phyloP scores from a whole-genome alignment of 2,113 vertebrate species.

The Verasper variegatus region DNA sequence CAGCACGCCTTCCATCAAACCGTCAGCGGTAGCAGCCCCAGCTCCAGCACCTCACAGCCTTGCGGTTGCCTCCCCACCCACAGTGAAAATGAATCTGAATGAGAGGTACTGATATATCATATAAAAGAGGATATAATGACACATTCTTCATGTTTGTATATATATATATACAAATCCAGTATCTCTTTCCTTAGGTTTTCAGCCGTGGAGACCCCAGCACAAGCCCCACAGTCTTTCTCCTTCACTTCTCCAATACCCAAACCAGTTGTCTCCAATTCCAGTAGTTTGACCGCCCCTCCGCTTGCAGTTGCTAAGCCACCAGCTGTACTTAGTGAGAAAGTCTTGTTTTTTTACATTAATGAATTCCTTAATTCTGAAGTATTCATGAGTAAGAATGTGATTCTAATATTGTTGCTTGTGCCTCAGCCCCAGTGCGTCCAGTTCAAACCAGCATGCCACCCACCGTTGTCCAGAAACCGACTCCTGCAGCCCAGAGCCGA shows the following conservation, averaged over 20 bases:
- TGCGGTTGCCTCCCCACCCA: constrained; percentile 61
- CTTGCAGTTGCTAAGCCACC: constrained; percentile 55
- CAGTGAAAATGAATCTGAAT: constrained; percentile 89
- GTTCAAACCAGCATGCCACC: constrained; percentile 72
- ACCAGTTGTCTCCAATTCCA: constrained; percentile 57
- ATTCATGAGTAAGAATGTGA: not conserved
- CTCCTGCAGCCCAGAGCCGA: constrained; percentile 75
- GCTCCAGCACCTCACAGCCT: constrained; percentile 58
- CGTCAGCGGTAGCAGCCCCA: constrained; percentile 51
- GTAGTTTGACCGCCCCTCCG: constrained; percentile 55
- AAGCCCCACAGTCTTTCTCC: constrained; percentile 72
- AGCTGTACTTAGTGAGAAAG: constrained; percentile 63
- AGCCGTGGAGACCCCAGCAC: constrained; percentile 70
- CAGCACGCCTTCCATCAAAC: constrained; percentile 79
- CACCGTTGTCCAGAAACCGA: constrained; percentile 81
- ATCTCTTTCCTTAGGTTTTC: constrained; percentile 80
- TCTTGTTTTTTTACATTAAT: not conserved
- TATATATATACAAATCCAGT: not conserved
- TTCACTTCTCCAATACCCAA: constrained; percentile 83
- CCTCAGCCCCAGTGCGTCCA: constrained; percentile 71
- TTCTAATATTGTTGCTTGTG: constrained; percentile 15
- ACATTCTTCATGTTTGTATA: not conserved
- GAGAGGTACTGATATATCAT: constrained; percentile 83
- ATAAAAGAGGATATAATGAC: not conserved
- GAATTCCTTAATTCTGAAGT: not conserved